Percentiles rank a stretch among this genome's conserved stretches.
Evolutionary conservation across 2,797 vertebrate genomes (phyloP).

Genomic region (Aerospiza tachiro): DNA sequence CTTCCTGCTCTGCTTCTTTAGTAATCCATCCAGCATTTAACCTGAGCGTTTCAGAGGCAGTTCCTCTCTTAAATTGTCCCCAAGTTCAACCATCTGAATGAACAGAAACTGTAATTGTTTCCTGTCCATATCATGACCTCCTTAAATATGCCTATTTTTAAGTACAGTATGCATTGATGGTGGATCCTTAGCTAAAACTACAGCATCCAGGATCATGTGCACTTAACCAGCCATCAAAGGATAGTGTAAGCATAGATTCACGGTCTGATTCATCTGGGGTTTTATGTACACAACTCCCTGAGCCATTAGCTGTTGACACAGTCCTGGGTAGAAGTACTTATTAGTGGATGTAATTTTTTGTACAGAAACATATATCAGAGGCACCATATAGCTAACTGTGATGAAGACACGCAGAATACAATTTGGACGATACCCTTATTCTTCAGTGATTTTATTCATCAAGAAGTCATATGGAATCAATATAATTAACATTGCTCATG

Average conservation of each 20-base stretch:
- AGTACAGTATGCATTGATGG: neutral
- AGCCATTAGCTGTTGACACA: neutral
- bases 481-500: neutral
- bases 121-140: neutral
- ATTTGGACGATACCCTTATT: neutral
- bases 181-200: neutral
- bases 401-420: neutral
- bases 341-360: neutral
- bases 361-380: neutral
- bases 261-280: fast-evolving
- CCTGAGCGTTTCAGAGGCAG: neutral
- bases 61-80: neutral
- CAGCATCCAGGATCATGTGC: neutral
- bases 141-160: neutral
- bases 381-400: neutral
- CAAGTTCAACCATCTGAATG: neutral
- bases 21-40: neutral
- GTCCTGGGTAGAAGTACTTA: neutral
- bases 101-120: neutral
- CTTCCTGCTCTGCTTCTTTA: neutral
- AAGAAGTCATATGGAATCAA: neutral
- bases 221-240: neutral
- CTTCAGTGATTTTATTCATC: neutral
- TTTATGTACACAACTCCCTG: neutral
- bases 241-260: neutral